phyloP scores from a whole-genome alignment of 2,797 vertebrate species.

The Sebastes elongatus region DNA sequence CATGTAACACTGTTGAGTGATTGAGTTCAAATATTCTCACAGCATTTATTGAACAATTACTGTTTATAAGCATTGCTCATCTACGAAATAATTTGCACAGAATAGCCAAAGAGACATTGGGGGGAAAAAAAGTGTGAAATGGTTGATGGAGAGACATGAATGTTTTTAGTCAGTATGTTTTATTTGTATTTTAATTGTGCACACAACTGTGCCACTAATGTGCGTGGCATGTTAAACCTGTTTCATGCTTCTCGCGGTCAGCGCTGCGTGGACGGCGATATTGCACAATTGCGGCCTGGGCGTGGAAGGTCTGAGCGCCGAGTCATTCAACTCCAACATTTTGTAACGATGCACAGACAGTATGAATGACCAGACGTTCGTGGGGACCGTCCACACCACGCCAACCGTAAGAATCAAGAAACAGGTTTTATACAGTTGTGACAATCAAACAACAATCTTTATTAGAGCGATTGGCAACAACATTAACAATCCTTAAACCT shows the following conservation, averaged over 20 bases:
- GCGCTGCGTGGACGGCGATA: not conserved
- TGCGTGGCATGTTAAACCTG: not conserved
- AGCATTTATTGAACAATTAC: not conserved
- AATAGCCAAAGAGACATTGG: not conserved
- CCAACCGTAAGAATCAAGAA: not conserved
- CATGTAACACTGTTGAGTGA: no score
- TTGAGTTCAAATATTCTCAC: no score
- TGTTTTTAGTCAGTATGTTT: not conserved
- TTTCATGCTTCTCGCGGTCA: not conserved
- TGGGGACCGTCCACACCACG: not conserved
- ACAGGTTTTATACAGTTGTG: not conserved
- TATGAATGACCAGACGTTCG: not conserved
- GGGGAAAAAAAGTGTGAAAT: not conserved
- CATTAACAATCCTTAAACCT: not conserved
- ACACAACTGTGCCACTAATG: not conserved
- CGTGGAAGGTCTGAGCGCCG: not conserved
- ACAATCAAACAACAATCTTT: not conserved
- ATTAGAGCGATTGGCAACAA: not conserved
- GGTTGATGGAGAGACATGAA: not conserved
- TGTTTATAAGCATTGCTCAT: not conserved
- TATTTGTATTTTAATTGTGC: not conserved
- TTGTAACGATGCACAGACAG: not conserved
- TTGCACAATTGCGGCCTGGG: not conserved
- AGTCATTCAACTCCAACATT: no score
- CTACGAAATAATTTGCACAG: not conserved